Evolutionary conservation across 2,888 invertebrate genomes (phyloP).

Genomic region (Drosophila bunnanda): DNA sequence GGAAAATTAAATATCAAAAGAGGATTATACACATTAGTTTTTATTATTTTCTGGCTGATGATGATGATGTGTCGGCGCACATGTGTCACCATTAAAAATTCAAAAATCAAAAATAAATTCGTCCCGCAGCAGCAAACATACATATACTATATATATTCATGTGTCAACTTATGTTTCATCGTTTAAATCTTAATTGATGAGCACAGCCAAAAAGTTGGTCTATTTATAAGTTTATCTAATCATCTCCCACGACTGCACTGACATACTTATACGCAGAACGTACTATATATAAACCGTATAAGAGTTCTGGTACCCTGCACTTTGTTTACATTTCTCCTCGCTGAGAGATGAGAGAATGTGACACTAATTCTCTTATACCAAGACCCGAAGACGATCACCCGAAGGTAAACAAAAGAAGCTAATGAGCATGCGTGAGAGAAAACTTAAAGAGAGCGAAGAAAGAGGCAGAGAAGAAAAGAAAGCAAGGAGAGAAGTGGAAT

Average conservation of each 20-base stretch:
- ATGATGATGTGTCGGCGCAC: constrained; percentile 5
- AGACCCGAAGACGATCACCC: constrained; percentile 25
- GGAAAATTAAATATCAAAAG: background rate
- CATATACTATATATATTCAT: constrained; percentile 34
- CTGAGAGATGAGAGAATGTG: constrained; percentile 28
- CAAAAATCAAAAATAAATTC: constrained; percentile 8
- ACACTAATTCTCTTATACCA: constrained; percentile 56
- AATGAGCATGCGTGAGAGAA: constrained; percentile 51
- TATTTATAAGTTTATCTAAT: constrained; percentile 59
- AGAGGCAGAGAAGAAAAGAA: background rate
- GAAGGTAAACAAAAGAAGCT: constrained; percentile 28
- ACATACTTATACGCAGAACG: constrained; percentile 54
- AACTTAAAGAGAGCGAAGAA: constrained; percentile 3
- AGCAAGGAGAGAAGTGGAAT: background rate
- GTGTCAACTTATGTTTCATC: constrained; percentile 68
- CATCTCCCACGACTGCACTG: constrained; percentile 66
- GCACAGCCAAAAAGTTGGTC: constrained; percentile 55
- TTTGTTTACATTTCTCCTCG: constrained; percentile 65
- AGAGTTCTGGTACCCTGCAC: constrained; percentile 44
- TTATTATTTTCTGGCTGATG: constrained; percentile 7
- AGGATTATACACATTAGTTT: constrained; percentile 1
- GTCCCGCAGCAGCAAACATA: constrained; percentile 1
- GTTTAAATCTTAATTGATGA: constrained; percentile 63
- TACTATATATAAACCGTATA: constrained; percentile 42
- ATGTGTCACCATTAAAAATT: constrained; percentile 18